Percentiles rank a stretch among this genome's conserved stretches.
Evolutionary conservation across 2,797 vertebrate genomes (phyloP).

Genomic region (Sebastolobus altivelis): DNA sequence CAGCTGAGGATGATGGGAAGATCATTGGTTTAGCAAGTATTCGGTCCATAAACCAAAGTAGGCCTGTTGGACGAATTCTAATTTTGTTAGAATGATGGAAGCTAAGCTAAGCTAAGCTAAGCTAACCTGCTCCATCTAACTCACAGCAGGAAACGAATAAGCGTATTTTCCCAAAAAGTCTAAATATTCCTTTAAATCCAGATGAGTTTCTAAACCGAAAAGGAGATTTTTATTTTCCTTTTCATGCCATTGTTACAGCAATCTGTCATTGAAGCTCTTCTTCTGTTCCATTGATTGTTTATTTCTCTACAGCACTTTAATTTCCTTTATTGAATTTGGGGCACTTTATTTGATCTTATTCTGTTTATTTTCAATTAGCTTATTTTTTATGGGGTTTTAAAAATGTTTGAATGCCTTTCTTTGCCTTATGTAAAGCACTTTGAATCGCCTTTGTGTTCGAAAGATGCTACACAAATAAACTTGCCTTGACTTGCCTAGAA

Average conservation of each 20-base stretch:
- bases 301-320: not conserved
- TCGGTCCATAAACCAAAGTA: not conserved
- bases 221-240: not conserved
- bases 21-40: not conserved
- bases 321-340: not conserved
- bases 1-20: no score
- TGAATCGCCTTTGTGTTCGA: not conserved
- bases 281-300: not conserved
- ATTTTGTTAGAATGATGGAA: not conserved
- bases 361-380: not conserved
- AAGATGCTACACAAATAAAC: not conserved
- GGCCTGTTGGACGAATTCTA: not conserved
- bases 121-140: not conserved
- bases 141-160: not conserved
- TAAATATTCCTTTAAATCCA: not conserved
- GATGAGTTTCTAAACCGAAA: not conserved
- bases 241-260: not conserved
- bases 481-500: not conserved
- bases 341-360: not conserved
- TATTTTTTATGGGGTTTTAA: not conserved
- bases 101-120: not conserved
- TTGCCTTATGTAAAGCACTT: not conserved
- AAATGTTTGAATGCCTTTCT: not conserved
- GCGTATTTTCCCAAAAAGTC: accelerated
- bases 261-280: not conserved